Conservation (phyloP, 2,888 invertebrate genomes). For the Epiblema foenella region DNA sequence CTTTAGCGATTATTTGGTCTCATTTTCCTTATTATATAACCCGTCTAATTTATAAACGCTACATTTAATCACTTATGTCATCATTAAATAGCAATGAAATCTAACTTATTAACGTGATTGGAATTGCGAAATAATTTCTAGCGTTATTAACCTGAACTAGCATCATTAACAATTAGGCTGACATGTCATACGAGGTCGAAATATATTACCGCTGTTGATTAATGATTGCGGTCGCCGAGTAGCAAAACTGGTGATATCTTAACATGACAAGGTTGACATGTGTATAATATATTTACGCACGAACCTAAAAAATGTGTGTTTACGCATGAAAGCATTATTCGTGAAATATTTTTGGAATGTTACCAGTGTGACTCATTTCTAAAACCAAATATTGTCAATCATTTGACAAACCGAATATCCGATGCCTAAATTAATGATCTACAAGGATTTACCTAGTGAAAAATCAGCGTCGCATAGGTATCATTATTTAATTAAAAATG, state of each 20-base stretch:
- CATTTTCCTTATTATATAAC: too few relatives aligned
- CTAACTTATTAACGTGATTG: conserved; percentile 1
- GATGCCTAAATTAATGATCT: neutral
- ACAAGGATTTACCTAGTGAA: too few relatives aligned
- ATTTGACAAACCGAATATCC: neutral
- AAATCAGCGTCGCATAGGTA: too few relatives aligned
- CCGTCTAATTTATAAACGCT: neutral
- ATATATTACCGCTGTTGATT: conserved; percentile 30
- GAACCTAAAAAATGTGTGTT: conserved; percentile 4
- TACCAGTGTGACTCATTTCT: neutral
- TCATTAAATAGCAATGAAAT: conserved; percentile 1
- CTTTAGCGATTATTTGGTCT: too few relatives aligned
- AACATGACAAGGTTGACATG: conserved; percentile 31
- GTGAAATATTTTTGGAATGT: neutral
- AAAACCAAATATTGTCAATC: neutral
- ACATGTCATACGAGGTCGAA: conserved; percentile 36
- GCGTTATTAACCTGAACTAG: conserved; percentile 25
- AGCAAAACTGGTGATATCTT: conserved; percentile 26
- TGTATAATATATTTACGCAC: conserved; percentile 7
- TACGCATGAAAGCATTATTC: neutral
- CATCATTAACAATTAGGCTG: conserved; percentile 40
- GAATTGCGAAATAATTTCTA: conserved; percentile 22
- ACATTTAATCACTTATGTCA: neutral
- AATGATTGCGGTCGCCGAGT: conserved; percentile 23
- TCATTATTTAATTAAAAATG: too few relatives aligned